Percentiles rank a stretch among this genome's conserved stretches.
Evolutionary conservation across 2,888 invertebrate genomes (phyloP).

Genomic region (Plebejus melissa): DNA sequence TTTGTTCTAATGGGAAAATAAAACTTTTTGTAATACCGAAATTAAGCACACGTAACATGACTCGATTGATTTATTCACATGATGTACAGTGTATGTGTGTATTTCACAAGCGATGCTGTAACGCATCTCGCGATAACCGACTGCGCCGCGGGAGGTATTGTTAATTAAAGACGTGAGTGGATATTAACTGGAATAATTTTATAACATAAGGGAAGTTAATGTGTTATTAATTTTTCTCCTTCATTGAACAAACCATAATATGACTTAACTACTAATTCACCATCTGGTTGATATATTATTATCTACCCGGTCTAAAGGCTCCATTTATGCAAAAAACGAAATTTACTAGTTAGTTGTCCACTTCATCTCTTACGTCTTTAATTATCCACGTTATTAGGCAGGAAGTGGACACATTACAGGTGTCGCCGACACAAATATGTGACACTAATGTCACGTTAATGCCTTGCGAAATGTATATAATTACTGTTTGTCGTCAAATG

Average conservation of each 20-base stretch:
- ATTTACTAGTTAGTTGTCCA: too few relatives aligned
- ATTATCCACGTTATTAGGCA: constrained; percentile 1
- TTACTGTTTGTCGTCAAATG: neutral
- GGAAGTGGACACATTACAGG: neutral
- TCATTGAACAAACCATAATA: too few relatives aligned
- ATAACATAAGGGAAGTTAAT: too few relatives aligned
- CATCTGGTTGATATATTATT: too few relatives aligned
- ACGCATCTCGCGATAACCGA: neutral
- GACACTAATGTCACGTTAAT: neutral
- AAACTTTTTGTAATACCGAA: constrained; percentile 22
- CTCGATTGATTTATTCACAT: constrained; percentile 1
- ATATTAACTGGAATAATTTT: too few relatives aligned
- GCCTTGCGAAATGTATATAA: constrained; percentile 1
- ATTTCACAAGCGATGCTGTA: constrained; percentile 16
- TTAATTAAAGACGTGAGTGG: neutral
- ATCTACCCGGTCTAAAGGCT: too few relatives aligned
- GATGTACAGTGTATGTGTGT: neutral
- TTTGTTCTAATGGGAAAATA: constrained; percentile 23
- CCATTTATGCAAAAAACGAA: too few relatives aligned
- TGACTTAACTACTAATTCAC: too few relatives aligned
- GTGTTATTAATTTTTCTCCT: too few relatives aligned
- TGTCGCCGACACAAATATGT: constrained; percentile 1
- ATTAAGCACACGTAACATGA: neutral
- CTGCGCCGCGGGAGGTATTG: neutral
- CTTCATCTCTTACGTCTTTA: neutral